These are phyloP conservation scores for Uropetala carovei DNA, from an alignment of 2,888 invertebrate genomes.

Conservation along the genomic window DNA sequence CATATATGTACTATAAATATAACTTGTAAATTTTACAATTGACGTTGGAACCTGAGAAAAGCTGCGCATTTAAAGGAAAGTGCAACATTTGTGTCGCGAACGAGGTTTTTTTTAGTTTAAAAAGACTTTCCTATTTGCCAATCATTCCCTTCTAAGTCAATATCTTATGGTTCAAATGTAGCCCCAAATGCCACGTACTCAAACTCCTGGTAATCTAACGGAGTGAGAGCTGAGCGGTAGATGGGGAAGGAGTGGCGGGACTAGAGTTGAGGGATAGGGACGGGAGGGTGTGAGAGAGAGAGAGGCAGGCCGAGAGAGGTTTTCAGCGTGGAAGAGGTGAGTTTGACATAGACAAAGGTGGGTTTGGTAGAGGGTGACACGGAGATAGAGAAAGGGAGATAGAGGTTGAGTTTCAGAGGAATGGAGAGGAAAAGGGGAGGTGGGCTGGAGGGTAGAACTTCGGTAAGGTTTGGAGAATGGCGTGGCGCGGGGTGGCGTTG, in stretches of 20 bases:
- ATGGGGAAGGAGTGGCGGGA: background rate
- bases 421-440: background rate
- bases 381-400: background rate
- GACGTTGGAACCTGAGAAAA: no score
- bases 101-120: no score
- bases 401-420: background rate
- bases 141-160: background rate
- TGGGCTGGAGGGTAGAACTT: background rate
- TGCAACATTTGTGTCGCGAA: no score
- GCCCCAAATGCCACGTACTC: background rate
- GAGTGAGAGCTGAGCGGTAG: background rate
- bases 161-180: background rate
- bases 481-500: background rate
- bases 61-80: no score
- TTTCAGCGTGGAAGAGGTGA: slow-evolving; percentile 63
- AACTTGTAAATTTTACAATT: no score
- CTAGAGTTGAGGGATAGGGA: background rate
- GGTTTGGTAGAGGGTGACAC: slow-evolving; percentile 59
- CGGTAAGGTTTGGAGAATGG: slow-evolving; percentile 17
- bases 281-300: background rate
- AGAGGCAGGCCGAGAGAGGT: slow-evolving; percentile 34
- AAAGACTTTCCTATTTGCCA: background rate
- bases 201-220: background rate
- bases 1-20: no score
- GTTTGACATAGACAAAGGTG: slow-evolving; percentile 63